A percentile compares a stretch with the other conserved stretches of the same genome.
phyloP scores from a whole-genome alignment of 2,888 invertebrate genomes.

The Calephelis perditalis region DNA sequence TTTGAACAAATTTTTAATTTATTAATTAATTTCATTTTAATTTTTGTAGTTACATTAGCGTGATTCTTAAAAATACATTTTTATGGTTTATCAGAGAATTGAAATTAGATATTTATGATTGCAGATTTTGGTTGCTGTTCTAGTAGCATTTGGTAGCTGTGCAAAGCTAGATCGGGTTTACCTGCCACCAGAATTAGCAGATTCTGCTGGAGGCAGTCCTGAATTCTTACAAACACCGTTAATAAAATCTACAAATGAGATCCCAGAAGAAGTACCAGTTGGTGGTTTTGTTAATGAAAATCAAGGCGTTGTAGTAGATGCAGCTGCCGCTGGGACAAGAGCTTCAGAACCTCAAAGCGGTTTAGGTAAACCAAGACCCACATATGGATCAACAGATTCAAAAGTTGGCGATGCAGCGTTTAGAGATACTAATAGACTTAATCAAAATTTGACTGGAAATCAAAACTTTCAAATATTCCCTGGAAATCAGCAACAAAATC shows the following conservation, averaged over 20 bases:
- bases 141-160: slow-evolving; percentile 56
- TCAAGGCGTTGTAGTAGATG: slow-evolving; percentile 67
- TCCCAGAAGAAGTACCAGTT: slow-evolving; percentile 38
- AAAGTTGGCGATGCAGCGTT: slow-evolving; percentile 69
- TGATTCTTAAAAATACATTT: too few species aligned
- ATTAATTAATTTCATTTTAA: too few species aligned
- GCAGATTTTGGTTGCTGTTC: slow-evolving; percentile 57
- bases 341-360: slow-evolving; percentile 45
- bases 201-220: slow-evolving; percentile 52
- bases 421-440: slow-evolving; percentile 26
- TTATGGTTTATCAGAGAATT: background rate
- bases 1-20: too few species aligned
- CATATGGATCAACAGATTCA: slow-evolving; percentile 61
- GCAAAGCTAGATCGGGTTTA: slow-evolving; percentile 58
- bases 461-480: slow-evolving; percentile 27
- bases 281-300: slow-evolving; percentile 59
- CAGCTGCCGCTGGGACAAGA: slow-evolving; percentile 54
- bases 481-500: slow-evolving; percentile 29
- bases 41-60: too few species aligned
- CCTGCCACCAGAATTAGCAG: slow-evolving; percentile 54
- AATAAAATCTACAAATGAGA: slow-evolving; percentile 37
- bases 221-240: slow-evolving; percentile 47
- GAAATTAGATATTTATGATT: slow-evolving; percentile 18
- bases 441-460: slow-evolving; percentile 2
- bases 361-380: slow-evolving; percentile 50